phyloP scores from a whole-genome alignment of 64 coral and sea anemone species.

The Montipora foliosa region DNA sequence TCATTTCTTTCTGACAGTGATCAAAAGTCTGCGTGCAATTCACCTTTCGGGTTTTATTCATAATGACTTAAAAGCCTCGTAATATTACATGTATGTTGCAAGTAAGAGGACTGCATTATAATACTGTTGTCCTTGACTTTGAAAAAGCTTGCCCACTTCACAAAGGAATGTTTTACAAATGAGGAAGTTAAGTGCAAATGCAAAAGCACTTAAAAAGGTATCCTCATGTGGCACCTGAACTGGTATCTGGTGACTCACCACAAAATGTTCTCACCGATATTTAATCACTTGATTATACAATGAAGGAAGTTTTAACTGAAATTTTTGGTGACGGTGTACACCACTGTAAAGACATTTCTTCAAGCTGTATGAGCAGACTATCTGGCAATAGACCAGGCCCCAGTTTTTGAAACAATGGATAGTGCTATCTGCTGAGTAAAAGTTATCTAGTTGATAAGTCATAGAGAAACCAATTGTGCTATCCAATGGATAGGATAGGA shows the following conservation, averaged over 20 bases:
- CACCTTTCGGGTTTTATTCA: constrained; percentile 9
- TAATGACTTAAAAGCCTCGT: constrained; percentile 18
- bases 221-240: constrained; percentile 10
- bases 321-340: no score
- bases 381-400: no score
- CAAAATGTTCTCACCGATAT: constrained; percentile 26
- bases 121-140: constrained; percentile 25
- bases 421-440: no score
- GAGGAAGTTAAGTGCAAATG: neutral
- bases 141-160: neutral
- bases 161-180: constrained; percentile 36
- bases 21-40: constrained; percentile 13
- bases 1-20: neutral
- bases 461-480: no score
- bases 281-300: neutral
- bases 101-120: neutral
- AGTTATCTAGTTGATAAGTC: no score
- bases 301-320: no score
- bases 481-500: no score
- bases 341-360: no score
- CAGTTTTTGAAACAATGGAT: no score
- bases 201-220: neutral
- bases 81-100: neutral
- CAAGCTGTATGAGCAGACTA: no score
- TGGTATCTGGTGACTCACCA: neutral